These are phyloP conservation scores for Pelodytes ibericus DNA, from an alignment of 2,797 vertebrate species.

Conservation along the genomic window DNA sequence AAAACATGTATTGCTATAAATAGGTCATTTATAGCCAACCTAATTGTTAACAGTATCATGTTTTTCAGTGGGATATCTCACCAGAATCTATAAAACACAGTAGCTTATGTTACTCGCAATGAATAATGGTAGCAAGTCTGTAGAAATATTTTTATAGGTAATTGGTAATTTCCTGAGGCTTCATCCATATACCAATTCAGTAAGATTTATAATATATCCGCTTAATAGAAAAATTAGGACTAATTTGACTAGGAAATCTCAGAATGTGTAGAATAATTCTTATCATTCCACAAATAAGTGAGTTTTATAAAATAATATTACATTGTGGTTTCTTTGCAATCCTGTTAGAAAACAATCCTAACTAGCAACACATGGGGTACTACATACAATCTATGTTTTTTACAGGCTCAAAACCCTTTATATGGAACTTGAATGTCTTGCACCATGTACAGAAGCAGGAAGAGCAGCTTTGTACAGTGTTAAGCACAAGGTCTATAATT, in stretches of 20 bases:
- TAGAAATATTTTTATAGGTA: not conserved
- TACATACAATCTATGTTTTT: not conserved
- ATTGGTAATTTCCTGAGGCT: not conserved
- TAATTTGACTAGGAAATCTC: constrained; percentile 8
- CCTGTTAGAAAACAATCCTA: not conserved
- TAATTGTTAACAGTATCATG: not conserved
- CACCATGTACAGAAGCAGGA: too few species aligned
- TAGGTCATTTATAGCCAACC: not conserved
- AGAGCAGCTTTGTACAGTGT: too few species aligned
- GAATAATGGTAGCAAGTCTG: not conserved
- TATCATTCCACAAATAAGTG: not conserved
- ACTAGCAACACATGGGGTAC: not conserved
- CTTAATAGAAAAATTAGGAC: not conserved
- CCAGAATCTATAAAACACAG: not conserved
- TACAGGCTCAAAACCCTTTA: not conserved
- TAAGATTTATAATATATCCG: not conserved
- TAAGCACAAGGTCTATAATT: too few species aligned
- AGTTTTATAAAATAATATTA: constrained; percentile 1
- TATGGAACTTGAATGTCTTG: not conserved
- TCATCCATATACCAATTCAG: not conserved
- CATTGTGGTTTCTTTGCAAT: not conserved
- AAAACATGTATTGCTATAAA: too few species aligned
- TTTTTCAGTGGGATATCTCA: not conserved
- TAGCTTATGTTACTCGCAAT: not conserved
- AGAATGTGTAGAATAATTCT: not conserved